Evolutionary conservation across 2,888 invertebrate species (phyloP).

Genomic region (Xanthorhoe designata): DNA sequence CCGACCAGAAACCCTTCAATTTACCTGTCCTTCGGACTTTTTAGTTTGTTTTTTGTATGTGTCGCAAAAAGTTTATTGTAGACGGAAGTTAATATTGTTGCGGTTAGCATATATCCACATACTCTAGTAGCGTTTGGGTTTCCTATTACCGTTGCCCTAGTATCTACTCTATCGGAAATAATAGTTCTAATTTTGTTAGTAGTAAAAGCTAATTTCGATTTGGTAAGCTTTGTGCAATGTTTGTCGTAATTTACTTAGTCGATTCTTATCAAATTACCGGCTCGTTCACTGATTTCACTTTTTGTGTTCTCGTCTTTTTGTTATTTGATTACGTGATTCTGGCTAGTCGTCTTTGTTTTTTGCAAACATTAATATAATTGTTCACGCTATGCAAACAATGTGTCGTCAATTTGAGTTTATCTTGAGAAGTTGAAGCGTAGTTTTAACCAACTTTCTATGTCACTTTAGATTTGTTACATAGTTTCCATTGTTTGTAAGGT

Average conservation of each 20-base stretch:
- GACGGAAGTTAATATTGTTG: slow-evolving; percentile 41
- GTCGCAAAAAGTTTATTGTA: slow-evolving; percentile 31
- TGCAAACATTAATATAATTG: slow-evolving; percentile 34
- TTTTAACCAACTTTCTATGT: slow-evolving; percentile 30
- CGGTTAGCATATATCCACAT: slow-evolving; percentile 38
- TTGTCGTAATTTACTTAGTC: slow-evolving; percentile 45
- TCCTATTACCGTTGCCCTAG: slow-evolving; percentile 33
- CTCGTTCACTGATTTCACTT: slow-evolving; percentile 54
- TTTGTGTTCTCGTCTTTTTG: slow-evolving; percentile 44
- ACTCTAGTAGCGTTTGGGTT: slow-evolving; percentile 37
- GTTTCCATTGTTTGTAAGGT: slow-evolving; percentile 14
- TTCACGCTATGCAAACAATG: slow-evolving; percentile 36
- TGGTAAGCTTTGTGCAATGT: slow-evolving; percentile 30
- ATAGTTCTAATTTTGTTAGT: slow-evolving; percentile 27
- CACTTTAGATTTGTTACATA: slow-evolving; percentile 24
- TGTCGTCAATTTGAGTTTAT: slow-evolving; percentile 29
- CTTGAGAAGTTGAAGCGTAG: slow-evolving; percentile 29
- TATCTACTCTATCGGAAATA: slow-evolving; percentile 23
- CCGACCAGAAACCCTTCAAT: slow-evolving; percentile 47
- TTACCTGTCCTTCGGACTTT: slow-evolving; percentile 50
- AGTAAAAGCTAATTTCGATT: slow-evolving; percentile 30
- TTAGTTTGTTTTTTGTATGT: slow-evolving; percentile 36
- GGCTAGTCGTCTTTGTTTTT: slow-evolving; percentile 31
- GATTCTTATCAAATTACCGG: slow-evolving; percentile 56
- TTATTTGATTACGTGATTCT: slow-evolving; percentile 46